phyloP scores from a whole-genome alignment of 1,140 invertebrate species.

The Dinoponera quadriceps region DNA sequence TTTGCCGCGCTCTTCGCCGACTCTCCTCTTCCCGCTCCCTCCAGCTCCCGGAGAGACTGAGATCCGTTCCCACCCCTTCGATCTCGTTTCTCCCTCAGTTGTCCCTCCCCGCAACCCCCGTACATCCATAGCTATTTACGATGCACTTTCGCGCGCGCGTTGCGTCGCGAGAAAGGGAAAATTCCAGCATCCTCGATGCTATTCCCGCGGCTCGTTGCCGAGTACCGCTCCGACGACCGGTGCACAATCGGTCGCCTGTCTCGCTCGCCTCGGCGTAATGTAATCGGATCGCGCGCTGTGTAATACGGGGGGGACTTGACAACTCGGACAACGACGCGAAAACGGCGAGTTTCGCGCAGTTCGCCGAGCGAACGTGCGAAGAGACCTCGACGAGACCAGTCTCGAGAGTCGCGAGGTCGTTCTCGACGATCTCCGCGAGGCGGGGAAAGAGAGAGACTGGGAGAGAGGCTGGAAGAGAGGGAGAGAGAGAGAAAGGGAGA shows the following conservation, averaged over 20 bases:
- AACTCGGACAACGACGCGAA: too few species aligned
- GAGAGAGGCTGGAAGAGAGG: not conserved
- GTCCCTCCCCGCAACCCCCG: constrained; percentile 29
- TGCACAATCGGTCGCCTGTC: too few species aligned
- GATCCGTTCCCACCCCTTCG: not conserved
- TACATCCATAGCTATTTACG: constrained; percentile 31
- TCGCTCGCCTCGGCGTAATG: too few species aligned
- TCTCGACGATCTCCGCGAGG: not conserved
- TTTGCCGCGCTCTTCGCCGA: constrained; percentile 11
- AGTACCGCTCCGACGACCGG: constrained; percentile 14
- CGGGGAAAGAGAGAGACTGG: not conserved
- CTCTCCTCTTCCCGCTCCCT: constrained; percentile 8
- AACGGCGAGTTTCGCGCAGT: too few species aligned
- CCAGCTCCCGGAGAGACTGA: constrained; percentile 16
- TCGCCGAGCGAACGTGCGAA: too few species aligned
- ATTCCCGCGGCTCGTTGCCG: not conserved
- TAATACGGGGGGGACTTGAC: too few species aligned
- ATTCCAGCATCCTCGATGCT: constrained; percentile 7
- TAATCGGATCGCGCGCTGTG: too few species aligned
- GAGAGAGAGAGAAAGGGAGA: not conserved
- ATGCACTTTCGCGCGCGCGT: constrained; percentile 57
- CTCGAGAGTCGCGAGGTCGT: too few species aligned
- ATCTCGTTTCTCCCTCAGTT: constrained; percentile 8
- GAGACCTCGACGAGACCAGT: too few species aligned
- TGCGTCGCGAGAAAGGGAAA: constrained; percentile 23